These are phyloP conservation scores for Eulemur mongoz DNA, from an alignment of 2,797 vertebrate genomes.

Conservation along the genomic window DNA sequence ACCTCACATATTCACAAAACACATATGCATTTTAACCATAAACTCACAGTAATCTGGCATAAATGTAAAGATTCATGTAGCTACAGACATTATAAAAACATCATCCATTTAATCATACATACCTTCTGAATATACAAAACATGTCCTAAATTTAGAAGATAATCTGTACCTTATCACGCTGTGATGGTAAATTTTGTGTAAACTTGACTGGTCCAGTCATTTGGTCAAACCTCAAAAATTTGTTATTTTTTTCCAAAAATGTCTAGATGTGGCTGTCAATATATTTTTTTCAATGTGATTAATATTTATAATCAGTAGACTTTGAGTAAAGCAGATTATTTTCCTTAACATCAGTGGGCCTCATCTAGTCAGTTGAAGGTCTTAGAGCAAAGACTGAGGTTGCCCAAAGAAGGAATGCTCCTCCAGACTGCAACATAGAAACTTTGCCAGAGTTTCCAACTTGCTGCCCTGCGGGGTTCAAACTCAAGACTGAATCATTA, in stretches of 20 bases:
- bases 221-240: background rate
- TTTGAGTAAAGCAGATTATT: background rate
- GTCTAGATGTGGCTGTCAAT: background rate
- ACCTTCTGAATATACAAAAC: background rate
- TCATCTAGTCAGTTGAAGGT: background rate
- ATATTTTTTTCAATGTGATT: background rate
- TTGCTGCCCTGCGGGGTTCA: background rate
- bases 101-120: background rate
- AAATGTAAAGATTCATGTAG: background rate
- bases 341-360: background rate
- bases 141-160: background rate
- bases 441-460: background rate
- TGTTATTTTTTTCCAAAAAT: background rate
- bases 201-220: background rate
- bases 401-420: background rate
- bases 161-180: background rate
- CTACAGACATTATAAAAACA: background rate
- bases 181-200: background rate
- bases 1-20: background rate
- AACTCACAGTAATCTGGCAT: background rate
- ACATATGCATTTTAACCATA: background rate
- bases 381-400: background rate
- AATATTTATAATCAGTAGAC: background rate
- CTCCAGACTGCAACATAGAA: background rate
- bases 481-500: background rate